phyloP scores from a whole-genome alignment of 2,888 invertebrate species.

The Lasioglossum villosulum region DNA sequence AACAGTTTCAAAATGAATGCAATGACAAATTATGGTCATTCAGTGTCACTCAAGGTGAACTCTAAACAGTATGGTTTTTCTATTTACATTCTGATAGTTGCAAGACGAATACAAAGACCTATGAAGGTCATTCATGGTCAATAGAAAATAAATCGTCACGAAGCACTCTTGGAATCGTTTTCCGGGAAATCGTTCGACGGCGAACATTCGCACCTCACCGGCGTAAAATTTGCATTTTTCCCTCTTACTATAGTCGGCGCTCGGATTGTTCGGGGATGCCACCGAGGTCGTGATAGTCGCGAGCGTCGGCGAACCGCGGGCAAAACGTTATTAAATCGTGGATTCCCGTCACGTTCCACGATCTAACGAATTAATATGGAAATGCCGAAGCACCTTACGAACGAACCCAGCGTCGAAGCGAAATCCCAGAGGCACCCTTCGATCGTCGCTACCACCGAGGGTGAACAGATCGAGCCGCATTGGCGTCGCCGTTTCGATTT shows the following conservation, averaged over 20 bases:
- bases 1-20: too few relatives aligned
- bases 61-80: too few relatives aligned
- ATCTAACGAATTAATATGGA: conserved; percentile 81
- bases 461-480: conserved; percentile 60
- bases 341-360: conserved; percentile 77
- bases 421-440: conserved; percentile 71
- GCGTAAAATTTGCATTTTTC: not conserved
- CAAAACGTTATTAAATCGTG: conserved; percentile 77
- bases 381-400: conserved; percentile 77
- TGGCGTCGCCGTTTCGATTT: conserved; percentile 64
- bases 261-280: conserved; percentile 34
- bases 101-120: too few relatives aligned
- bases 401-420: conserved; percentile 67
- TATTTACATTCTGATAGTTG: too few relatives aligned
- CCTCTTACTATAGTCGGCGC: not conserved
- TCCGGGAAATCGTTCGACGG: not conserved
- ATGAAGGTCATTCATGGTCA: too few relatives aligned
- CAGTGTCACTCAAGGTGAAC: too few relatives aligned
- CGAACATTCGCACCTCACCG: not conserved
- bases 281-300: conserved; percentile 41
- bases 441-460: conserved; percentile 41
- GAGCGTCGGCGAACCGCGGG: conserved; percentile 50
- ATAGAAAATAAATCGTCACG: too few relatives aligned
- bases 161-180: too few relatives aligned
- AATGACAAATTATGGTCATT: too few relatives aligned